Conservation (phyloP, 1,140 invertebrate species). For the Drosophila tristis region DNA sequence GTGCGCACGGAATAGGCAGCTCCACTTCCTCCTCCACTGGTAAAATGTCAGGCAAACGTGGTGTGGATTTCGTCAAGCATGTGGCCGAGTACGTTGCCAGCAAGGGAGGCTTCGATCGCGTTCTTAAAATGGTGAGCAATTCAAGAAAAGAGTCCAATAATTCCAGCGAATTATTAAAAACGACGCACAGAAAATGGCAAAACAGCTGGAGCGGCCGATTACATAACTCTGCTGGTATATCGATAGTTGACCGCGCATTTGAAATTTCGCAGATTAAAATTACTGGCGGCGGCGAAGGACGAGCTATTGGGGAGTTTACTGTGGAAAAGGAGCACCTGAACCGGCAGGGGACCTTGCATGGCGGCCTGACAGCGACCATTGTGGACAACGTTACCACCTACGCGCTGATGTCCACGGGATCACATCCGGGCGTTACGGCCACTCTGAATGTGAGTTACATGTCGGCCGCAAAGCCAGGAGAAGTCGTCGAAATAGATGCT, state of each 20-base stretch:
- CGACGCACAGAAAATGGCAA: conserved; percentile 1
- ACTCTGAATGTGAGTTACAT: conserved; percentile 91
- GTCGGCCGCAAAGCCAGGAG: conserved; percentile 90
- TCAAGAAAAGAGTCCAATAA: neutral
- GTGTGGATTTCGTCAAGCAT: conserved; percentile 77
- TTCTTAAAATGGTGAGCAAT: conserved; percentile 85
- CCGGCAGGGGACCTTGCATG: conserved; percentile 90
- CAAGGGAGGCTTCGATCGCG: conserved; percentile 83
- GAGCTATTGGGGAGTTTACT: conserved; percentile 87
- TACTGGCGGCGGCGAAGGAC: conserved; percentile 65
- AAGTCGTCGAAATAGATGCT: conserved; percentile 91
- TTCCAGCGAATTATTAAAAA: neutral
- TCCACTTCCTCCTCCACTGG: neutral
- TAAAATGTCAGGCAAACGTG: conserved; percentile 76
- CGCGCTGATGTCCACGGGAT: conserved; percentile 89
- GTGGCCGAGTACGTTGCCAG: conserved; percentile 69
- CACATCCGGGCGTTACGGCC: conserved; percentile 89
- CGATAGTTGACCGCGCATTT: conserved; percentile 49
- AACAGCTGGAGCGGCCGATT: conserved; percentile 65
- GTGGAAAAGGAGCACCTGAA: conserved; percentile 92
- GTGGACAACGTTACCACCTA: conserved; percentile 93
- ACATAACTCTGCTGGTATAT: conserved; percentile 41
- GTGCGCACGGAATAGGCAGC: conserved; percentile 28
- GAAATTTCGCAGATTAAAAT: conserved; percentile 54
- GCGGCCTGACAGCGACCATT: conserved; percentile 92